Evolutionary conservation across 2,797 vertebrate genomes (phyloP).

Genomic region (Pampus argenteus): DNA sequence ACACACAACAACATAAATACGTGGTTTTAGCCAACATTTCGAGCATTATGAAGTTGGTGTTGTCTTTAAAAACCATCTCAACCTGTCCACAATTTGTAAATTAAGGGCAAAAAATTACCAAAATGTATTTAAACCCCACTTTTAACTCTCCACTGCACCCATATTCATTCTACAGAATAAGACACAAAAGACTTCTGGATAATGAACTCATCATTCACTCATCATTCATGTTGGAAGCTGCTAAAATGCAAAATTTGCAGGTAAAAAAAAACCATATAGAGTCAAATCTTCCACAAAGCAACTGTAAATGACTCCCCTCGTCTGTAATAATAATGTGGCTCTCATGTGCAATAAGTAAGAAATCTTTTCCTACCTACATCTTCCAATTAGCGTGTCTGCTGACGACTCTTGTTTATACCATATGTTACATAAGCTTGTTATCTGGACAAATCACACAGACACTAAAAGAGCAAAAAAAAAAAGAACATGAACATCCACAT

Average conservation of each 20-base stretch:
- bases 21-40: conserved; percentile 23
- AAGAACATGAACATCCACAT: conserved; percentile 50
- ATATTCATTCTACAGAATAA: not conserved
- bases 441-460: conserved; percentile 35
- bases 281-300: not conserved
- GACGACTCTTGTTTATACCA: conserved; percentile 25
- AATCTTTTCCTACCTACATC: conserved; percentile 32
- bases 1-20: conserved; percentile 23
- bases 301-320: not conserved
- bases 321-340: conserved; percentile 7
- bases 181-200: not conserved
- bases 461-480: conserved; percentile 14
- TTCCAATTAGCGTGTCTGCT: conserved; percentile 46
- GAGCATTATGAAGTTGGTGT: conserved; percentile 30
- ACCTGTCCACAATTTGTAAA: no score
- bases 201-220: not conserved
- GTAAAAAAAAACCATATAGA: not conserved
- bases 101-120: conserved; percentile 5
- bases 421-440: conserved; percentile 24
- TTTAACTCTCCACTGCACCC: not conserved
- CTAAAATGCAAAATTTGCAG: not conserved
- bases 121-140: not conserved
- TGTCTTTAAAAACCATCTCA: no score
- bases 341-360: conserved; percentile 10
- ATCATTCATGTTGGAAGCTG: not conserved